Conservation (phyloP, 2,888 invertebrate species). For the Strigamia transsilvanica region DNA sequence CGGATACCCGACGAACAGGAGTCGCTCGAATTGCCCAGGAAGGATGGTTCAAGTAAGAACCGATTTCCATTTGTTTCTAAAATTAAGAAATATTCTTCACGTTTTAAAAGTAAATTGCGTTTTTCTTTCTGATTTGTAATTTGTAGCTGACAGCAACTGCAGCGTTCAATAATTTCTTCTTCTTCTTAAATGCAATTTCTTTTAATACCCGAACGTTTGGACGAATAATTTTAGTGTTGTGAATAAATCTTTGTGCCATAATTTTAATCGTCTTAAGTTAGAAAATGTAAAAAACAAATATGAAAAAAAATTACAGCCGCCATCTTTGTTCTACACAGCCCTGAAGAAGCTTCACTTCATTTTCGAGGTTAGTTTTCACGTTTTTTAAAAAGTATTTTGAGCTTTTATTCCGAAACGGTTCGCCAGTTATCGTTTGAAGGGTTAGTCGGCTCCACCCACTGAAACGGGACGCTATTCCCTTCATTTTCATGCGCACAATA, state of each 20-base stretch:
- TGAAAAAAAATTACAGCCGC: too few species aligned
- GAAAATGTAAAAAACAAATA: too few species aligned
- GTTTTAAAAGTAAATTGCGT: not conserved
- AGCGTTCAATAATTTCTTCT: not conserved
- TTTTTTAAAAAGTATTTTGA: not conserved
- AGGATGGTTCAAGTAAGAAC: constrained; percentile 24
- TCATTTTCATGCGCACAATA: constrained; percentile 43
- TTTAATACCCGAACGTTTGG: not conserved
- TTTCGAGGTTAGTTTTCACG: not conserved
- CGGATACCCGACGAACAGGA: constrained; percentile 5
- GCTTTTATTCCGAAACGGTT: not conserved
- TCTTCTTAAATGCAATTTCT: not conserved
- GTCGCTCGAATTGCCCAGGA: not conserved
- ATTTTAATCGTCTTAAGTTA: too few species aligned
- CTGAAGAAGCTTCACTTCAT: too few species aligned
- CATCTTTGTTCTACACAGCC: too few species aligned
- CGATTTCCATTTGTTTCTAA: not conserved
- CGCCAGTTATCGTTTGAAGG: not conserved
- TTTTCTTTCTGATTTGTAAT: not conserved
- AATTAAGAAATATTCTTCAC: not conserved
- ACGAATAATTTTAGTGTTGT: too few species aligned
- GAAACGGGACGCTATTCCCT: constrained; percentile 54
- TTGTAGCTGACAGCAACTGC: not conserved
- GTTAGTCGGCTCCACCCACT: constrained; percentile 55
- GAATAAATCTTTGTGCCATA: too few species aligned